These are phyloP conservation scores for Syrphus vitripennis DNA, from an alignment of 2,888 invertebrate genomes.

Conservation along the genomic window DNA sequence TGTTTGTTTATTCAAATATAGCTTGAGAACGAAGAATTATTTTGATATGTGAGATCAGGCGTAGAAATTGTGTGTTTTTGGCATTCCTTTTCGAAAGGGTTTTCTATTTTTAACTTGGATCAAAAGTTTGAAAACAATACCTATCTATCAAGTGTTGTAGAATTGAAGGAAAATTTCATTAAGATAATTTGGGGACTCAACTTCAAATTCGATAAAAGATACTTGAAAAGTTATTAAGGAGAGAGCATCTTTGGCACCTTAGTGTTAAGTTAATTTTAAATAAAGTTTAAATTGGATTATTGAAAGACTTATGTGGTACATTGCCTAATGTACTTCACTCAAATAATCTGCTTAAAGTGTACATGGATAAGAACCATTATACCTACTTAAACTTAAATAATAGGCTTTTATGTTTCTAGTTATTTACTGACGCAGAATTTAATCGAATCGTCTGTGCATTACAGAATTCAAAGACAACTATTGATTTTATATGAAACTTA, in stretches of 20 bases:
- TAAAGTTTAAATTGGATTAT: conserved; percentile 6
- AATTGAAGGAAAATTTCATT: neutral
- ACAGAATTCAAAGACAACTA: too few species aligned
- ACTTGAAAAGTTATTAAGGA: neutral
- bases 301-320: neutral
- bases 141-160: too few species aligned
- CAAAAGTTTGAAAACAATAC: conserved; percentile 5
- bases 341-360: neutral
- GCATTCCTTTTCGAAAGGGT: neutral
- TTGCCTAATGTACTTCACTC: neutral
- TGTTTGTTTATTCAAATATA: conserved; percentile 46
- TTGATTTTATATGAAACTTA: too few species aligned
- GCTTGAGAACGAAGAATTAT: conserved; percentile 22
- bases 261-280: neutral
- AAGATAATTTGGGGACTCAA: neutral
- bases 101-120: neutral
- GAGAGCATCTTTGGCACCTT: neutral
- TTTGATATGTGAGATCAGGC: neutral
- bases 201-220: conserved; percentile 1
- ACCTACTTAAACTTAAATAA: too few species aligned
- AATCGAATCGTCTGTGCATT: too few species aligned
- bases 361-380: too few species aligned
- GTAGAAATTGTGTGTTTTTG: neutral
- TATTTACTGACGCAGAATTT: too few species aligned
- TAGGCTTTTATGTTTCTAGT: too few species aligned